phyloP scores from a whole-genome alignment of 2,797 vertebrate genomes.

The Mycteria americana region DNA sequence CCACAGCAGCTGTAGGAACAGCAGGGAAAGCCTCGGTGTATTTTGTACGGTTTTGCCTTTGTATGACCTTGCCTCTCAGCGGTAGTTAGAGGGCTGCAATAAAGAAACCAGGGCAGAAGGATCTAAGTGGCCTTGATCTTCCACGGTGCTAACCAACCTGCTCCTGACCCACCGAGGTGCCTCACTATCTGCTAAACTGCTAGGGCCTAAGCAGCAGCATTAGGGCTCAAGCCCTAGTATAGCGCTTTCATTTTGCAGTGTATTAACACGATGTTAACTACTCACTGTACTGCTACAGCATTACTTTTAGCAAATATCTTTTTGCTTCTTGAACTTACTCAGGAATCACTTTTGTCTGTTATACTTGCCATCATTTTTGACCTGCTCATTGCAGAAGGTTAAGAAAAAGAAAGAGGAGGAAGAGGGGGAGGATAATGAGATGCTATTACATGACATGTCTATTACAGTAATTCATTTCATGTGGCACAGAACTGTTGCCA shows the following conservation, averaged over 20 bases:
- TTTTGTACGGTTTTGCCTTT: background rate
- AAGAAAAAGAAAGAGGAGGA: slow-evolving; percentile 38
- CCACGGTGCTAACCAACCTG: background rate
- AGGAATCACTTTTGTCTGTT: slow-evolving; percentile 46
- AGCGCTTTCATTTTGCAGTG: background rate
- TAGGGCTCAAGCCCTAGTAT: background rate
- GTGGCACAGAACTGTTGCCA: slow-evolving; percentile 48
- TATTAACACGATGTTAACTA: slow-evolving; percentile 5
- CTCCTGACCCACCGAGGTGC: rapidly evolving
- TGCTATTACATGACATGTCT: slow-evolving; percentile 67
- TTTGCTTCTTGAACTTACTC: slow-evolving; percentile 57
- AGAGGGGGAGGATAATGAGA: slow-evolving; percentile 68
- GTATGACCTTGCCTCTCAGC: background rate
- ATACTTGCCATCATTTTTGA: slow-evolving; percentile 58
- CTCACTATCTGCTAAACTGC: background rate
- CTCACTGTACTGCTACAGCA: background rate
- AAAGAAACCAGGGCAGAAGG: background rate
- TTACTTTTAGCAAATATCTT: slow-evolving; percentile 37
- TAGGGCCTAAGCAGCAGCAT: background rate
- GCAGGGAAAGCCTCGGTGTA: background rate
- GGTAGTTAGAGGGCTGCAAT: background rate
- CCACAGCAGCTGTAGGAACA: background rate
- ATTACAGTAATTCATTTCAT: slow-evolving; percentile 72
- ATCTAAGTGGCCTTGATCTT: background rate
- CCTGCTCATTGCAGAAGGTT: slow-evolving; percentile 60